Conservation (phyloP, 2,888 invertebrate genomes). For the Luperina nickerlii region DNA sequence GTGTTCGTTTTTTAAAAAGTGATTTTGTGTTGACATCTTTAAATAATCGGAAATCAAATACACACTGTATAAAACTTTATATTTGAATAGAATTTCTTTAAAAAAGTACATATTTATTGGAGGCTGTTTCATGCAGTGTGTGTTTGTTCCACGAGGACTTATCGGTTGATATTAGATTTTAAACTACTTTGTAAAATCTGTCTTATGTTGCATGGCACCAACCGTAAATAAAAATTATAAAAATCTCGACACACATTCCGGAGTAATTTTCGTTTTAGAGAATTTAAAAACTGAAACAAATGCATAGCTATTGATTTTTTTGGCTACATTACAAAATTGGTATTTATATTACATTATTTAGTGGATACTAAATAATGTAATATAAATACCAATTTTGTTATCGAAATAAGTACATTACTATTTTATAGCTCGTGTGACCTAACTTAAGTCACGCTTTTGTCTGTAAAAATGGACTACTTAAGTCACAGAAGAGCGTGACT, state of each 20-base stretch:
- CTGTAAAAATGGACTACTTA: neutral
- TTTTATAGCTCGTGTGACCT: no score
- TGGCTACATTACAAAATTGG: neutral
- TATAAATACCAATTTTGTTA: neutral
- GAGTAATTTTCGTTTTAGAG: neutral
- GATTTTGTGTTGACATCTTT: slow-evolving; percentile 54
- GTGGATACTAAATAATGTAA: neutral
- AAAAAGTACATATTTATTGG: slow-evolving; percentile 33
- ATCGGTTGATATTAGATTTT: slow-evolving; percentile 57
- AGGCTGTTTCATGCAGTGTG: slow-evolving; percentile 60
- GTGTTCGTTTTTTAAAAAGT: slow-evolving; percentile 47
- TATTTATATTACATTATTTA: no score
- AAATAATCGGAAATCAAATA: slow-evolving; percentile 34
- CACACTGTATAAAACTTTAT: slow-evolving; percentile 45
- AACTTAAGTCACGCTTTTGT: neutral
- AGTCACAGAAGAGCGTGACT: neutral
- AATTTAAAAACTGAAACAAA: neutral
- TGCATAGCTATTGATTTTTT: neutral
- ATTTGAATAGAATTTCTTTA: slow-evolving; percentile 20
- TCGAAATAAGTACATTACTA: no score
- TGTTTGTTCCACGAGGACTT: slow-evolving; percentile 47
- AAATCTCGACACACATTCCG: neutral
- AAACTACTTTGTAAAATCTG: slow-evolving; percentile 55
- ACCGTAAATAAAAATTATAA: neutral
- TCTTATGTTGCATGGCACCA: slow-evolving; percentile 27